Evolutionary conservation across 2,113 vertebrate species (phyloP).

Genomic region (Guaruba guarouba): DNA sequence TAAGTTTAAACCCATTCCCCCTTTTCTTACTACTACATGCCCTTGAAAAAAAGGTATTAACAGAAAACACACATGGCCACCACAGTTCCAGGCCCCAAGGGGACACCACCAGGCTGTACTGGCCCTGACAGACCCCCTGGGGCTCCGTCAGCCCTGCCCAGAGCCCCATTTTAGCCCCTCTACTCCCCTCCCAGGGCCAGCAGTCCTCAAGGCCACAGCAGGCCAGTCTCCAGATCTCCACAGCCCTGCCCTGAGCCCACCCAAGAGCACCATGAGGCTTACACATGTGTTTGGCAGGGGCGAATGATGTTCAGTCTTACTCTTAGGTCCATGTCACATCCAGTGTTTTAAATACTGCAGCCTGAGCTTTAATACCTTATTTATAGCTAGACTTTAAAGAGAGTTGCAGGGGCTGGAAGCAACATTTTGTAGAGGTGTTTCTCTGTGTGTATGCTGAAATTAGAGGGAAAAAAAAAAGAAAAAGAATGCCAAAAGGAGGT

Average conservation of each 20-base stretch:
- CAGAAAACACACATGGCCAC: neutral
- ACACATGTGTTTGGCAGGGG: fast-evolving
- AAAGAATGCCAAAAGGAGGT: neutral
- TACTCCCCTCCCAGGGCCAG: neutral
- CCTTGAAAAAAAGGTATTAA: neutral
- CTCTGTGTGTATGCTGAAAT: neutral
- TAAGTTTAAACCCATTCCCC: neutral
- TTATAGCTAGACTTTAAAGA: neutral
- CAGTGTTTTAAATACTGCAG: neutral
- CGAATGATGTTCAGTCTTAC: neutral
- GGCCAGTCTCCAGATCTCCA: fast-evolving
- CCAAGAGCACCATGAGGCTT: neutral
- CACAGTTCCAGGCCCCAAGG: no score
- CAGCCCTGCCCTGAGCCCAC: neutral
- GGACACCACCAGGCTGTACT: neutral
- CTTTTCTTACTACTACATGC: neutral
- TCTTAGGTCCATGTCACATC: fast-evolving
- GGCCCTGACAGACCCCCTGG: neutral
- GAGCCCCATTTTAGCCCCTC: neutral
- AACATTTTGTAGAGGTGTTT: neutral
- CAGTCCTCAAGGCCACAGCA: neutral
- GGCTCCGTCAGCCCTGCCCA: neutral
- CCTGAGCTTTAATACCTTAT: neutral
- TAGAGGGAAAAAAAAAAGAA: neutral
- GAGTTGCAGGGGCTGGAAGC: neutral